These are phyloP conservation scores for Nephrocerus scutellatus DNA, from an alignment of 2,888 invertebrate genomes.

Conservation along the genomic window DNA sequence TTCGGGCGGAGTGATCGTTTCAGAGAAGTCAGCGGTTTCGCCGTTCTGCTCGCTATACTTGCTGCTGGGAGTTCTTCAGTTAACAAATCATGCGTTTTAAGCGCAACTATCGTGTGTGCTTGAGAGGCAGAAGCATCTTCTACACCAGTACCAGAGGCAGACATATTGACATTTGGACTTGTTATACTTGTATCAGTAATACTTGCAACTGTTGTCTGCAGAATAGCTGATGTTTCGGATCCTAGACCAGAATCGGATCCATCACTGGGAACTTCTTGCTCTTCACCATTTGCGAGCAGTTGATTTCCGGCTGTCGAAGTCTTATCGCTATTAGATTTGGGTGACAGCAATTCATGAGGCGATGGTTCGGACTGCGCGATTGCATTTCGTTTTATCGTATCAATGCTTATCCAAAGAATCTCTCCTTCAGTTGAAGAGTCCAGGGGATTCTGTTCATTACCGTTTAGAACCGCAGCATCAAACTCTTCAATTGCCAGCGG, in stretches of 20 bases:
- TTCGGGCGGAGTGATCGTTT: slow-evolving; percentile 53
- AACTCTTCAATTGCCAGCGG: slow-evolving; percentile 45
- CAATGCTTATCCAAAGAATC: slow-evolving; percentile 29
- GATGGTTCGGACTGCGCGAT: slow-evolving; percentile 34
- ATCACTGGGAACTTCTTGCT: slow-evolving; percentile 63
- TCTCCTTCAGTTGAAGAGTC: slow-evolving; percentile 30
- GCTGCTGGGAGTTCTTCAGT: slow-evolving; percentile 5
- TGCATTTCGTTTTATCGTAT: slow-evolving; percentile 19
- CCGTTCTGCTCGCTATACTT: slow-evolving; percentile 4
- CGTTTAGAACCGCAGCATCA: slow-evolving; percentile 1
- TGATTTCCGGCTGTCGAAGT: not conserved
- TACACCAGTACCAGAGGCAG: not conserved
- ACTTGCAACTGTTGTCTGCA: slow-evolving; percentile 22
- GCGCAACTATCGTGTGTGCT: no score
- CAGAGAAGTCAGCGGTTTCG: slow-evolving; percentile 11
- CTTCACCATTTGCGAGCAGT: slow-evolving; percentile 19
- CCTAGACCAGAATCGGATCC: slow-evolving; percentile 80
- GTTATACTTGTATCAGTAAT: slow-evolving; percentile 25
- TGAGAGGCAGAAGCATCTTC: no score
- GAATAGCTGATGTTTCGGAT: slow-evolving; percentile 55
- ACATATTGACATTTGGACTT: not conserved
- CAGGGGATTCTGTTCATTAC: slow-evolving; percentile 18
- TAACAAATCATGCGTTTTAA: slow-evolving; percentile 4
- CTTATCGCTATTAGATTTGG: not conserved
- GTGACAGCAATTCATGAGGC: slow-evolving; percentile 31